phyloP scores from a whole-genome alignment of 1,140 invertebrate species.

The Lasioglossum albipes region DNA sequence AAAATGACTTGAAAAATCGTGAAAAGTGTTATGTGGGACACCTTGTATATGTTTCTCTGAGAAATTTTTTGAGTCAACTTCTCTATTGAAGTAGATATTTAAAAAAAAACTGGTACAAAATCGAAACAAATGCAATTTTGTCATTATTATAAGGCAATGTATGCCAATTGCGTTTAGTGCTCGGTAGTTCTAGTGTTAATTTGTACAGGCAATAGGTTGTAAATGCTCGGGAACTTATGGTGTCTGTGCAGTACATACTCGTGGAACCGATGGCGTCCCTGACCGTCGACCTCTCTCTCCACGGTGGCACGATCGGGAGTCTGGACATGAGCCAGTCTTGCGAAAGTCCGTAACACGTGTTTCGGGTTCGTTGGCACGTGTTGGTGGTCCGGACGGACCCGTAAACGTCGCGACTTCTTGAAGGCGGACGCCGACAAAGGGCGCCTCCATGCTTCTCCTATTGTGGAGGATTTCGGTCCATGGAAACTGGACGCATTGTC shows the following conservation, averaged over 20 bases:
- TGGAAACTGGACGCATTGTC: conserved; percentile 70
- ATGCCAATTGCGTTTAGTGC: too few relatives aligned
- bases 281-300: conserved; percentile 18
- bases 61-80: too few relatives aligned
- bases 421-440: conserved; percentile 73
- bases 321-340: conserved; percentile 55
- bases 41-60: too few relatives aligned
- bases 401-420: conserved; percentile 57
- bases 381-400: conserved; percentile 70
- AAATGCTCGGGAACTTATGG: too few relatives aligned
- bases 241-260: background rate
- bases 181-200: too few relatives aligned
- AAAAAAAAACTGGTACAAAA: too few relatives aligned
- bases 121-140: too few relatives aligned
- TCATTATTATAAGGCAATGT: too few relatives aligned
- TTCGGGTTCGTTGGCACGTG: conserved; percentile 67
- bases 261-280: conserved; percentile 20
- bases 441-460: conserved; percentile 60
- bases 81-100: too few relatives aligned
- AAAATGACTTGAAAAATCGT: too few relatives aligned
- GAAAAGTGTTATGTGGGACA: too few relatives aligned
- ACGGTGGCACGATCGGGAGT: conserved; percentile 12
- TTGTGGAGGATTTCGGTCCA: conserved; percentile 65
- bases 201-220: too few relatives aligned
- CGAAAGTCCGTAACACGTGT: conserved; percentile 72